Base-by-base conservation (phyloP, 30 jellyfish, hydroid and myxozoan genomes). In the Phacellophora camtschatica region DNA sequence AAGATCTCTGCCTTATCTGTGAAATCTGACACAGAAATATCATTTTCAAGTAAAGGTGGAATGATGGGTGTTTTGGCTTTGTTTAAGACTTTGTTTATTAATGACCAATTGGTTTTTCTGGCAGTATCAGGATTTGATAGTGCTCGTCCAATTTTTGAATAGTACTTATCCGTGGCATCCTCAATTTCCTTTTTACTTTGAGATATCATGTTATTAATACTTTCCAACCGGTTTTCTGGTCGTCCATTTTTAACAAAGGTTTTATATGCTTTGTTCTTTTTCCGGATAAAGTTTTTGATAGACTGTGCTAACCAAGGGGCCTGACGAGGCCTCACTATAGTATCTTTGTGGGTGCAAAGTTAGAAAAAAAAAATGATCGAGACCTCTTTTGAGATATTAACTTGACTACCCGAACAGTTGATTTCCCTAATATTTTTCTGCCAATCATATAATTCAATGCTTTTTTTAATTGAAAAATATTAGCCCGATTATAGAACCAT, bases 11-110 rank as follows among this genome's bases (percentile, higher is more conserved):
- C 95, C 49, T 82, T 82, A 19, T 59, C 71, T 16, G 69, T 66
- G 56, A 82, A 55, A 57, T 82, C 95, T 16, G 48, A 53, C 48
- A 82, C 65, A 58, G 70, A 56, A 16, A 55, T 82, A 35, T 69
- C 88, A 19, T 75, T 82, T 51, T 67, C 95, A 1, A 70, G 22
- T 8, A 68, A 59, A 57, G 88, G 81, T 45, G 95, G 87, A 67
- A 82, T 71, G 23, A 45, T 69, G 3, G 95, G 88, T 48, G 55
- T 36, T 55, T 82, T 82, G 49, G 62, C 82, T 59, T 82, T 69
- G 48, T 82, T 54, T 51, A 82, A 22, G 37, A 82, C 35, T 51
- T 71, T 54, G 12, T 67, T 69, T 18, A 82, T 50, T 31, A 71
- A 46, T 22, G 82, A 82, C 88, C 95, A 83, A 46, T 71, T 70